phyloP scores from a whole-genome alignment of 1,140 invertebrate genomes.

The Drosophila serrata region DNA sequence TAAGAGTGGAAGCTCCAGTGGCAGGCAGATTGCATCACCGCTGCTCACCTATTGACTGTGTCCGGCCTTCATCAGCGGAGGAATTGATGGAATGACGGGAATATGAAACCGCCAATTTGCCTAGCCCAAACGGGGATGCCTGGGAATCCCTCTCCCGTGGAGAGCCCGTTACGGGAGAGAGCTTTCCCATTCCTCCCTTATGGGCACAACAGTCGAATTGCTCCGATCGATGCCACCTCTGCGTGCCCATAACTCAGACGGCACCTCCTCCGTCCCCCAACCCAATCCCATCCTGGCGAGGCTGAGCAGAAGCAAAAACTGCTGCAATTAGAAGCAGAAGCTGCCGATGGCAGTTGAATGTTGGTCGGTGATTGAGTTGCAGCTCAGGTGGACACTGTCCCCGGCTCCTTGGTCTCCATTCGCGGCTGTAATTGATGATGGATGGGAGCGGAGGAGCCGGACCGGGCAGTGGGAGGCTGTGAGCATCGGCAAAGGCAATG shows the following conservation, averaged over 20 bases:
- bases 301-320: slow-evolving; percentile 55
- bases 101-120: slow-evolving; percentile 68
- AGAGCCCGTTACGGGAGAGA: slow-evolving; percentile 38
- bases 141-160: slow-evolving; percentile 13
- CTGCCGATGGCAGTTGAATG: slow-evolving; percentile 66
- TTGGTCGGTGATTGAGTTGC: slow-evolving; percentile 72
- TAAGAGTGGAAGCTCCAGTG: slow-evolving; percentile 35
- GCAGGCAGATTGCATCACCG: slow-evolving; percentile 62
- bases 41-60: slow-evolving; percentile 56
- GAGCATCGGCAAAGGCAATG: slow-evolving; percentile 25
- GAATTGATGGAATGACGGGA: slow-evolving; percentile 29
- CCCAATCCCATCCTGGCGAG: slow-evolving; percentile 25
- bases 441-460: slow-evolving; percentile 2
- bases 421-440: slow-evolving; percentile 67
- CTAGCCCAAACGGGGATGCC: slow-evolving; percentile 26
- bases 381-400: slow-evolving; percentile 61
- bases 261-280: neutral
- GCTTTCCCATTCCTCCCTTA: slow-evolving; percentile 57
- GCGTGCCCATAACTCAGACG: slow-evolving; percentile 51
- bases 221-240: slow-evolving; percentile 48
- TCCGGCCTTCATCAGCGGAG: slow-evolving; percentile 41
- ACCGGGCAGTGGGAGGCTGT: slow-evolving; percentile 26
- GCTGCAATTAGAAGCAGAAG: slow-evolving; percentile 71
- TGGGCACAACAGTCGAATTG: slow-evolving; percentile 28
- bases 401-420: slow-evolving; percentile 2